A percentile compares a stretch with the other conserved stretches of the same genome.
These are phyloP conservation scores for Campopleginae sp. DNA, from an alignment of 2,888 invertebrate genomes.

Conservation along the genomic window DNA sequence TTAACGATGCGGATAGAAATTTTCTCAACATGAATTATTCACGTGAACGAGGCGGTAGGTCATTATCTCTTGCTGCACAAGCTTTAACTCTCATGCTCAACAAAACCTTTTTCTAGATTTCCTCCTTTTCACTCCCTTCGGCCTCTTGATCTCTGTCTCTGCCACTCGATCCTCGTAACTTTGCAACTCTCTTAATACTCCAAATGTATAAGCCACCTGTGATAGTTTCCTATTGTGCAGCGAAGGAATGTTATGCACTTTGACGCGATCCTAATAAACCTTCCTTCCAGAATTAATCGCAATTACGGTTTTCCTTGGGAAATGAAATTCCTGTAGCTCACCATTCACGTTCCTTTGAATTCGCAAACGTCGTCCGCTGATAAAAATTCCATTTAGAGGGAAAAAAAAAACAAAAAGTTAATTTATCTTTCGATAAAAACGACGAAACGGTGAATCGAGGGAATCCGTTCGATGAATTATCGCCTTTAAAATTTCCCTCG, in stretches of 20 bases:
- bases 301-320: background rate
- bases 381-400: background rate
- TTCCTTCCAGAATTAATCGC: background rate
- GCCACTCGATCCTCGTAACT: slow-evolving; percentile 36
- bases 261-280: background rate
- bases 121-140: slow-evolving; percentile 32
- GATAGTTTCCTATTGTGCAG: background rate
- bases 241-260: background rate
- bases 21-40: slow-evolving; percentile 72
- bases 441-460: background rate
- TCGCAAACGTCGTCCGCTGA: background rate
- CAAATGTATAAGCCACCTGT: background rate
- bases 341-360: background rate
- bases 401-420: background rate
- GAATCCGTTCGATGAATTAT: slow-evolving; percentile 25
- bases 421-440: background rate
- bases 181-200: slow-evolving; percentile 44
- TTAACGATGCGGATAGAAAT: slow-evolving; percentile 71
- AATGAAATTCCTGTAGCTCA: background rate
- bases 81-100: slow-evolving; percentile 66
- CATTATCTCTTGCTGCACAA: slow-evolving; percentile 69
- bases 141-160: slow-evolving; percentile 44
- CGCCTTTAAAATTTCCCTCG: slow-evolving; percentile 3
- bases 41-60: slow-evolving; percentile 70
- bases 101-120: slow-evolving; percentile 68